phyloP scores from a whole-genome alignment of 2,797 vertebrate species.

The Hyperoplus lanceolatus region DNA sequence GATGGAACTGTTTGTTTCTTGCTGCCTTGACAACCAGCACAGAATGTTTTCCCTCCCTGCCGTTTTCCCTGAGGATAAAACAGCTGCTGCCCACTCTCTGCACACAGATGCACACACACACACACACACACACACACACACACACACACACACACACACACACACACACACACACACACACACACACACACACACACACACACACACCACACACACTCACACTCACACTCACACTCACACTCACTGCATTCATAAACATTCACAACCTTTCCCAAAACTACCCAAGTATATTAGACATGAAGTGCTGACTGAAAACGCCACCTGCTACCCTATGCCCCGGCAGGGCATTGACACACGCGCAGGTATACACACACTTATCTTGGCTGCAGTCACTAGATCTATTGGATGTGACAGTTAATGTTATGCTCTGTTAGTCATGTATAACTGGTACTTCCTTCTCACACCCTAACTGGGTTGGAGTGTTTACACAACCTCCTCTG shows the following conservation, averaged over 20 bases:
- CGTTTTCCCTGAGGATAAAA: constrained; percentile 55
- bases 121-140: constrained; percentile 21
- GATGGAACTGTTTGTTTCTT: constrained; percentile 76
- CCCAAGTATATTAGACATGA: constrained; percentile 4
- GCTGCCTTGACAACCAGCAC: constrained; percentile 73
- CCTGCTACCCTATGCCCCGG: constrained; percentile 34
- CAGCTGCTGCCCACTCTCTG: constrained; percentile 70
- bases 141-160: neutral
- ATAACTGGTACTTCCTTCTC: constrained; percentile 59
- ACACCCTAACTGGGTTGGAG: constrained; percentile 58
- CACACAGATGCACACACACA: constrained; percentile 44
- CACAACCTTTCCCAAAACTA: constrained; percentile 20
- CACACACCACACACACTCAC: too few relatives aligned
- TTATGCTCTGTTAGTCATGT: constrained; percentile 75
- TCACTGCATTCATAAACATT: constrained; percentile 4
- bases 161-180: constrained; percentile 43
- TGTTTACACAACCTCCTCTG: constrained; percentile 67
- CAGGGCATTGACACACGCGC: neutral
- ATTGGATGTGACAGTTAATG: constrained; percentile 81
- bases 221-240: neutral
- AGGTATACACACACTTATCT: neutral
- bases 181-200: constrained; percentile 29
- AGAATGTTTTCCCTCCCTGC: constrained; percentile 62
- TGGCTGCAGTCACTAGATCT: constrained; percentile 60
- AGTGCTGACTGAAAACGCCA: constrained; percentile 37